Evolutionary conservation across 2,888 invertebrate species (phyloP).

Genomic region (Tryphoninae sp.): DNA sequence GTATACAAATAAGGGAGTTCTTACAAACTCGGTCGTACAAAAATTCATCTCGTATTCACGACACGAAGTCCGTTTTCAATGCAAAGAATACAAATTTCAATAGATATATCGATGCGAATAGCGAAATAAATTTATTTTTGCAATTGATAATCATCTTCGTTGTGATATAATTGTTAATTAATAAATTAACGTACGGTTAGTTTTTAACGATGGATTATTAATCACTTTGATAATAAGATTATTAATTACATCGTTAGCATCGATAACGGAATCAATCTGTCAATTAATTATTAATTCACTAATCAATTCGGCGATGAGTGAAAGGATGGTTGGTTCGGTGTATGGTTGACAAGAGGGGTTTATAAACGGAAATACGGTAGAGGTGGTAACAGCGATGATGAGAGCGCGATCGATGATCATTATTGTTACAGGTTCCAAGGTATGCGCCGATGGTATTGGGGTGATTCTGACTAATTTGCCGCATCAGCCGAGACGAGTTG

Average conservation of each 20-base stretch:
- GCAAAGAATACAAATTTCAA: no score
- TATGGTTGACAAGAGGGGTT: neutral
- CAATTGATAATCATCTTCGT: neutral
- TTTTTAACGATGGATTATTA: neutral
- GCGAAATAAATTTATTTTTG: no score
- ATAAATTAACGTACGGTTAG: neutral
- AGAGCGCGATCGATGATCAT: slow-evolving; percentile 25
- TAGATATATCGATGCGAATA: no score
- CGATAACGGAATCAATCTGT: no score
- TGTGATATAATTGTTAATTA: neutral
- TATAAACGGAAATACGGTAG: neutral
- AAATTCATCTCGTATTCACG: neutral
- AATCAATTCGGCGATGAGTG: neutral
- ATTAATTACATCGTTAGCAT: no score
- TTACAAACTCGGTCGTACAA: neutral
- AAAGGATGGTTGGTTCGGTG: neutral
- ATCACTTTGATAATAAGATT: neutral
- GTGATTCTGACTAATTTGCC: slow-evolving; percentile 44
- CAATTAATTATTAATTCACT: neutral
- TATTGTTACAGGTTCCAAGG: slow-evolving; percentile 6
- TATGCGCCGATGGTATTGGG: slow-evolving; percentile 27
- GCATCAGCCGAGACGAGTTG: slow-evolving; percentile 48
- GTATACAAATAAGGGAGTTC: neutral
- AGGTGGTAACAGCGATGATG: neutral
- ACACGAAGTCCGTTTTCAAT: no score